Percentiles rank a stretch among this genome's conserved stretches.
Evolutionary conservation across 2,797 vertebrate species (phyloP).

Genomic region (Perodicticus potto): DNA sequence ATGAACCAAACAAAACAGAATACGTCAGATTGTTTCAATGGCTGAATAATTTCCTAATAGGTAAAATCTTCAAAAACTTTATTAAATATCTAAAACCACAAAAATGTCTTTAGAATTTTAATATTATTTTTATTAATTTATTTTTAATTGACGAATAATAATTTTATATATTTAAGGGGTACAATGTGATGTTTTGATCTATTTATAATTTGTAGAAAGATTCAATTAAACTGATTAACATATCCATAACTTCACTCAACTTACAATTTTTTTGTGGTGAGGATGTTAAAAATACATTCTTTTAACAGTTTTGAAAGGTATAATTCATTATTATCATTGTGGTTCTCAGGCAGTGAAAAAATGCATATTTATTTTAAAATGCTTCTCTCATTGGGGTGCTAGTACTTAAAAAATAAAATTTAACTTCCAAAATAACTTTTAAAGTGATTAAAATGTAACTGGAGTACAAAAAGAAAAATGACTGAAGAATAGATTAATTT

Average conservation of each 20-base stretch:
- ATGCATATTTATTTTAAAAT: constrained; percentile 13
- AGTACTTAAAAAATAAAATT: neutral
- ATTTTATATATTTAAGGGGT: neutral
- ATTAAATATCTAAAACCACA: neutral
- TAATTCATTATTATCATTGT: neutral
- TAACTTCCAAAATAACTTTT: constrained; percentile 43
- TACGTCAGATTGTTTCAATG: neutral
- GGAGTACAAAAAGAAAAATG: constrained; percentile 32
- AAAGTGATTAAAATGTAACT: neutral
- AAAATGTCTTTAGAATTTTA: neutral
- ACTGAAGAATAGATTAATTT: neutral
- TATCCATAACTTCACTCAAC: neutral
- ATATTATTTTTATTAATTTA: neutral
- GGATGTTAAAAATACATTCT: neutral
- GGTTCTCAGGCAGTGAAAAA: neutral
- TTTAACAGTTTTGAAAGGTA: neutral
- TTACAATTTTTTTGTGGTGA: neutral
- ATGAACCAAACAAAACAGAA: neutral
- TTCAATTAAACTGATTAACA: neutral
- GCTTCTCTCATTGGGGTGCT: neutral
- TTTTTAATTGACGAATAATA: neutral
- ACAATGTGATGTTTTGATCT: neutral
- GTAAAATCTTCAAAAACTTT: neutral
- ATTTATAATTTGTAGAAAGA: neutral
- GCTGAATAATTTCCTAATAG: neutral